phyloP scores from a whole-genome alignment of 2,113 vertebrate genomes.

The Corapipo altera region DNA sequence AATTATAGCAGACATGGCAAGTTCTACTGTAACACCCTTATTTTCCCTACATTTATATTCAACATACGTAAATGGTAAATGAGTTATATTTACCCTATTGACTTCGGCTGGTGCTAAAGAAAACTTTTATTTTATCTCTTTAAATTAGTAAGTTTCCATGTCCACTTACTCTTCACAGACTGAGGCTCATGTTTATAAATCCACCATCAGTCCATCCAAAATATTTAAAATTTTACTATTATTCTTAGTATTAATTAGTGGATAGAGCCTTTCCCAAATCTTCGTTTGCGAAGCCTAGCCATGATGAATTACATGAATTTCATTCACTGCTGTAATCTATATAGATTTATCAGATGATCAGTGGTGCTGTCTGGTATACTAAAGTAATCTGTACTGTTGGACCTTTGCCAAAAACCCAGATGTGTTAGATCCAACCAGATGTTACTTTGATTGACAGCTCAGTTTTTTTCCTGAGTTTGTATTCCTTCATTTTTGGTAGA shows the following conservation, averaged over 20 bases:
- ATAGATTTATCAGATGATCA: neutral
- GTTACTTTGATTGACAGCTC: neutral
- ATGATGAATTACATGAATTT: neutral
- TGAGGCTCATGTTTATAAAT: neutral
- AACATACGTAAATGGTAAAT: fast-evolving
- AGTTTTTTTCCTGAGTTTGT: neutral
- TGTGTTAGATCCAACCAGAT: neutral
- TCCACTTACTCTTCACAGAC: neutral
- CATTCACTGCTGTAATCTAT: neutral
- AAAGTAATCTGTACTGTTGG: neutral
- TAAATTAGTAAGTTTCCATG: neutral
- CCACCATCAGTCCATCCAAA: neutral
- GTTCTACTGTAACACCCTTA: neutral
- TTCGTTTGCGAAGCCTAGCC: too few species aligned
- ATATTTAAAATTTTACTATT: neutral
- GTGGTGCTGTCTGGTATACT: neutral
- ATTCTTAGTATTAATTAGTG: neutral
- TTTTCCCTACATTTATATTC: neutral
- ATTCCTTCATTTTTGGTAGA: neutral
- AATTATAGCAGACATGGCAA: neutral
- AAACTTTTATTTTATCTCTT: neutral
- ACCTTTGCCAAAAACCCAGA: neutral
- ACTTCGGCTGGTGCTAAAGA: neutral
- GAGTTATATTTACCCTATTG: neutral
- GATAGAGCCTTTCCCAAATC: too few species aligned